Percentiles rank a stretch among this genome's conserved stretches.
These are phyloP conservation scores for Stenchaetothrips biformis DNA, from an alignment of 2,888 invertebrate species.

Conservation along the genomic window DNA sequence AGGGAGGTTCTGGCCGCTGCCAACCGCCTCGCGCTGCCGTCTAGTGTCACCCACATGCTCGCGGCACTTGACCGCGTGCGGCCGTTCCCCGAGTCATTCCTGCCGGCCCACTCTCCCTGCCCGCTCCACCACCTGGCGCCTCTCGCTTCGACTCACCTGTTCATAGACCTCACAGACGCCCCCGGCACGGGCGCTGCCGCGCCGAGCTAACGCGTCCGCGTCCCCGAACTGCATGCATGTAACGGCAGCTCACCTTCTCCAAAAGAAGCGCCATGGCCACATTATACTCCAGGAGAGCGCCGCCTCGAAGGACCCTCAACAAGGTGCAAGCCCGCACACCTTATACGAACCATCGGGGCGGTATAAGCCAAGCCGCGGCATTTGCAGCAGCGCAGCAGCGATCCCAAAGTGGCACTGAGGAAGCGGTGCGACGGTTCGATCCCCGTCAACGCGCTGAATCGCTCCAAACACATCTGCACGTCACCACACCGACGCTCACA, in stretches of 20 bases:
- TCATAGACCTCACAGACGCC: background rate
- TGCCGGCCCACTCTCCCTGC: background rate
- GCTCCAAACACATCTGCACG: background rate
- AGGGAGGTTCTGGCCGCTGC: too few species aligned
- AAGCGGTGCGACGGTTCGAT: too few species aligned
- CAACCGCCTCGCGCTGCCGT: too few species aligned
- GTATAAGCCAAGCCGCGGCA: background rate
- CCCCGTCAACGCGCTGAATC: too few species aligned
- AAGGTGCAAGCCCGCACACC: background rate
- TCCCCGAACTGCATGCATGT: too few species aligned
- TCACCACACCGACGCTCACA: background rate
- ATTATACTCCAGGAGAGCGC: background rate
- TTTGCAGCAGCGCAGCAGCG: too few species aligned
- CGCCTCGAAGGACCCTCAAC: background rate
- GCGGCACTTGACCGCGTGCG: too few species aligned
- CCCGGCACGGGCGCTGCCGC: too few species aligned
- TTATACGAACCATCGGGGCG: background rate
- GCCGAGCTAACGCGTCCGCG: too few species aligned
- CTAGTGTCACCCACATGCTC: too few species aligned
- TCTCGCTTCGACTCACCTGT: background rate
- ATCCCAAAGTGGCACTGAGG: too few species aligned
- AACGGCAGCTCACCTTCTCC: conserved; percentile 1
- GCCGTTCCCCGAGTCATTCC: too few species aligned
- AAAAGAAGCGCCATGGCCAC: background rate
- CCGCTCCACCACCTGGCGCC: background rate